These are phyloP conservation scores for Akabosia matsudoensis DNA, from an alignment of 1,140 invertebrate species.

Conservation along the genomic window DNA sequence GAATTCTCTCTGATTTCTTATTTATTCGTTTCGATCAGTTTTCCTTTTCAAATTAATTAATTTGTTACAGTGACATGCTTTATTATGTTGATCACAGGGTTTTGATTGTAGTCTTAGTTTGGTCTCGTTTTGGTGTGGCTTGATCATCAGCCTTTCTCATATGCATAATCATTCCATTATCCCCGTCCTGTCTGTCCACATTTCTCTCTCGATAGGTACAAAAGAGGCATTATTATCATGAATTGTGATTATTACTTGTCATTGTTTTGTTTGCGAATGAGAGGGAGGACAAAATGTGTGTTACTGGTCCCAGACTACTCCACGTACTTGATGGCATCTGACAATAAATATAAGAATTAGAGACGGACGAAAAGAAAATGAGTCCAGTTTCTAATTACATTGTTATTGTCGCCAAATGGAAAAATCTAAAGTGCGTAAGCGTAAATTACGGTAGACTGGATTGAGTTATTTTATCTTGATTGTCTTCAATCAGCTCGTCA, in stretches of 20 bases:
- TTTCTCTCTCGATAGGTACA: too few species aligned
- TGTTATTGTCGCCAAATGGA: neutral
- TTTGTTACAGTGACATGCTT: neutral
- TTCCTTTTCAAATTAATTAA: neutral
- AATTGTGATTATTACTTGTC: neutral
- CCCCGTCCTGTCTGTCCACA: neutral
- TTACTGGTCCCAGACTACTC: too few species aligned
- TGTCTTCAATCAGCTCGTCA: neutral
- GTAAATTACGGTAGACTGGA: neutral
- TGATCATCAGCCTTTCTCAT: neutral
- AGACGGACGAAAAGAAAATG: too few species aligned
- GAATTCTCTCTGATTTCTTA: neutral
- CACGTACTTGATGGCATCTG: neutral
- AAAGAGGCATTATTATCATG: neutral
- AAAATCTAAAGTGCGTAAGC: neutral
- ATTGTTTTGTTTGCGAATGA: neutral
- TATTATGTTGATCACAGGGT: neutral
- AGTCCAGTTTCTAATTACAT: neutral
- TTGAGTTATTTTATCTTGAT: neutral
- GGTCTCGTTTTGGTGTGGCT: neutral
- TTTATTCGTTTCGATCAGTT: neutral
- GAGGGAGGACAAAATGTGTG: neutral
- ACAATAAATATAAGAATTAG: neutral
- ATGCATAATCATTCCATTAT: neutral
- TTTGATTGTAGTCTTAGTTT: neutral